Evolutionary conservation across 2,113 vertebrate species (phyloP), one percentile per base, ranked within the genome.

Genomic region (Nasalis larvatus): DNA sequence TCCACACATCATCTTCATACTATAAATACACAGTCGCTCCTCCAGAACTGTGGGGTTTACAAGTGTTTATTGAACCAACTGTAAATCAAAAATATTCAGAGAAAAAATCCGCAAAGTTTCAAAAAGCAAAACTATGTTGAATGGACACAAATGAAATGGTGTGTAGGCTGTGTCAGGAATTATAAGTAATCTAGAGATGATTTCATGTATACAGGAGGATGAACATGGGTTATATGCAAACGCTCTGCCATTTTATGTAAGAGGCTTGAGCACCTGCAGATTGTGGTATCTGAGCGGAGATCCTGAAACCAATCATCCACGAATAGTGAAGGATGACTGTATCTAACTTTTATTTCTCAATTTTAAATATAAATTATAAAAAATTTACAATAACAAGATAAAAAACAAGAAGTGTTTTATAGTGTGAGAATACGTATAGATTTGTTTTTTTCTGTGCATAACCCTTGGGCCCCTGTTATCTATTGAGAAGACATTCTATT

Each of bases 211-310:
- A 37, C n/a, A 71, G 68, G n/a, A 37, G n/a, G n/a, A 11, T 37
- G n/a, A 37, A 0, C 17, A 4, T 52, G 18, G n/a, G 0, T 9
- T 9, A n/a, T 4, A 9, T 18, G 8, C 35, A 20, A 23, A 25
- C 3, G 3, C 8, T n/a, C 0, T 20, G 0, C 8, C 3, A 69
- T 69, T n/a, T 69, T 1, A n/a, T 2, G 8, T n/a, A n/a, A 69
- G 17, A 69, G 35, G 17, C 35, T 35, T n/a, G 18, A 20, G 66
- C 35, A n/a, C 1, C 35, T n/a, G 35, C 66, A 69, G 66, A n/a
- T n/a, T 69, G 9, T n/a, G 35, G 66, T 6, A n/a, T 69, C 66
- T 69, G 66, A 69, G 66, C 16, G 1, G 17, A 32, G 66, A 58
- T 69, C 35, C 35, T n/a, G 35, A 18, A 35, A 69, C 35, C 16